Conservation (phyloP, 2,113 vertebrate genomes). For the Cnemophilus loriae region DNA sequence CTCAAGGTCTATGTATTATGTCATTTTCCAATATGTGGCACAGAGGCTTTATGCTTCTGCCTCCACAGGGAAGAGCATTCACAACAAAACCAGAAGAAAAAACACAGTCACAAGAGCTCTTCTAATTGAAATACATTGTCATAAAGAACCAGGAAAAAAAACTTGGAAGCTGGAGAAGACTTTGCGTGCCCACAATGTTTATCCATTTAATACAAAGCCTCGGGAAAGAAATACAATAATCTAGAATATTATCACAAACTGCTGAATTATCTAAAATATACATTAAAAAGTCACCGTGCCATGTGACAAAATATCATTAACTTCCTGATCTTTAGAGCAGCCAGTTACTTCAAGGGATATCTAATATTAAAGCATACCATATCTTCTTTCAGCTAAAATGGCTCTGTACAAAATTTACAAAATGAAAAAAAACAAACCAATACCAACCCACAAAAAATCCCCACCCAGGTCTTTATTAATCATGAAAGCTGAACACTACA, state of each 20-base stretch:
- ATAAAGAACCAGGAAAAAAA: background rate
- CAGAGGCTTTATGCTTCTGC: background rate
- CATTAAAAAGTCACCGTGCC: background rate
- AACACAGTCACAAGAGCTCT: background rate
- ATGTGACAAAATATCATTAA: constrained; percentile 5
- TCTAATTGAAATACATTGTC: background rate
- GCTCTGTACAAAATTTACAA: background rate
- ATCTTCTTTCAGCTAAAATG: background rate
- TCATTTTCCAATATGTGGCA: background rate
- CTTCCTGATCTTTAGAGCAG: constrained; percentile 10
- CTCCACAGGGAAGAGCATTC: background rate
- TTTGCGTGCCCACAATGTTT: background rate
- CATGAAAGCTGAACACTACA: background rate
- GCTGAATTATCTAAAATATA: background rate
- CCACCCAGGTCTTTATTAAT: background rate
- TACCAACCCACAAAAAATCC: fast-evolving
- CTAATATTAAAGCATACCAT: constrained; percentile 5
- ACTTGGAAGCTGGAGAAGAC: background rate
- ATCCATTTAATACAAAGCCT: background rate
- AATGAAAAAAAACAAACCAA: background rate
- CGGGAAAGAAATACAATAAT: background rate
- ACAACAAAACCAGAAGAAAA: background rate
- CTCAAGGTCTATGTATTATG: background rate
- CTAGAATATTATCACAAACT: background rate
- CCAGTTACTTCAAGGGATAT: background rate